phyloP scores from a whole-genome alignment of 1,140 invertebrate genomes.

The Drosophila arawakana region DNA sequence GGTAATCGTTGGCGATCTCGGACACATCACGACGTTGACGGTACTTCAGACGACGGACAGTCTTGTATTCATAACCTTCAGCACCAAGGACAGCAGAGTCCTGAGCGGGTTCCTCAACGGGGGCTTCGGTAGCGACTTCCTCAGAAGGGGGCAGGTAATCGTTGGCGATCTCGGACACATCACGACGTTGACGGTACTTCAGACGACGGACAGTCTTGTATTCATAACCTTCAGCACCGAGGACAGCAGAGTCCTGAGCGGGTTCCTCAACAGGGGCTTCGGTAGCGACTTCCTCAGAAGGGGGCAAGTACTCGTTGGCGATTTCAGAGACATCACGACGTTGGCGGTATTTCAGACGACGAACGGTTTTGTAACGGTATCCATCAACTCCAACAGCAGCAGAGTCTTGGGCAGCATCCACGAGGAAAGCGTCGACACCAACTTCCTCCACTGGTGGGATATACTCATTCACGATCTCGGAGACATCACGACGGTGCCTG shows the following conservation, averaged over 20 bases:
- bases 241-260: slow-evolving; percentile 48
- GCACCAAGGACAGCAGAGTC: slow-evolving; percentile 44
- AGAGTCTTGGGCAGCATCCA: slow-evolving; percentile 56
- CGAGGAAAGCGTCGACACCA: slow-evolving; percentile 36
- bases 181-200: slow-evolving; percentile 64
- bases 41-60: slow-evolving; percentile 60
- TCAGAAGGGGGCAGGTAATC: slow-evolving; percentile 60
- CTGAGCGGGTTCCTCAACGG: slow-evolving; percentile 27
- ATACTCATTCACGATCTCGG: slow-evolving; percentile 70
- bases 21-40: slow-evolving; percentile 64
- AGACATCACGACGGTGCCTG: slow-evolving; percentile 79
- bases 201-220: slow-evolving; percentile 68
- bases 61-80: slow-evolving; percentile 67
- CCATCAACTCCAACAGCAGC: slow-evolving; percentile 62
- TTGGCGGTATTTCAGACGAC: slow-evolving; percentile 61
- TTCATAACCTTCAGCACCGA: slow-evolving; percentile 59
- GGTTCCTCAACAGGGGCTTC: slow-evolving; percentile 14
- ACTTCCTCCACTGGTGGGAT: slow-evolving; percentile 66
- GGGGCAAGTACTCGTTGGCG: slow-evolving; percentile 60
- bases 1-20: slow-evolving; percentile 48
- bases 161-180: slow-evolving; percentile 60
- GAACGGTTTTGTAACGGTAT: slow-evolving; percentile 68
- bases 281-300: slow-evolving; percentile 39
- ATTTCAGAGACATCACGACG: slow-evolving; percentile 71
- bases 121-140: slow-evolving; percentile 31